phyloP scores from a whole-genome alignment of 2,113 vertebrate species.

The Podilymbus podiceps region DNA sequence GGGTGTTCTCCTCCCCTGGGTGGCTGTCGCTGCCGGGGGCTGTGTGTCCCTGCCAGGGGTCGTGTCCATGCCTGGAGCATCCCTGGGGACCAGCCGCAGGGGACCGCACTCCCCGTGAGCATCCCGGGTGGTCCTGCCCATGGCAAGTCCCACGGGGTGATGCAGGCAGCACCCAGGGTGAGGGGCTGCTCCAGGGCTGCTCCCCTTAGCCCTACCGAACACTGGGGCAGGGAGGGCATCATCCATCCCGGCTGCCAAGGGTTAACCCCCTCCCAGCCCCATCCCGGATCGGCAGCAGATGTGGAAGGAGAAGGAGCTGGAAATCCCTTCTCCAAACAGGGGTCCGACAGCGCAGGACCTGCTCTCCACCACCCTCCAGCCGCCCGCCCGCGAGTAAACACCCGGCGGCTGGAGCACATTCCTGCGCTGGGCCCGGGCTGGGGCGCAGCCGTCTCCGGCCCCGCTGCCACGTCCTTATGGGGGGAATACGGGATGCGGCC shows the following conservation, averaged over 20 bases:
- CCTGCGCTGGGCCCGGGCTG: background rate
- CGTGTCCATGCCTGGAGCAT: too few relatives aligned
- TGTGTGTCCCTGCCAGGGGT: too few relatives aligned
- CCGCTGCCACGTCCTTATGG: fast-evolving
- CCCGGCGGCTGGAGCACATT: background rate
- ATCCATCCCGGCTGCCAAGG: background rate
- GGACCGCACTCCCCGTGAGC: fast-evolving
- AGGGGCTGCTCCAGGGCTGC: background rate
- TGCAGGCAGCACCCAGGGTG: background rate
- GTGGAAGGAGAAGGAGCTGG: background rate
- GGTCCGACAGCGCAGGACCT: background rate
- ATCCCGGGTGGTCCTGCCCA: background rate
- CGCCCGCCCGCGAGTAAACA: background rate
- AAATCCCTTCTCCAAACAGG: background rate
- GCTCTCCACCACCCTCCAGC: background rate
- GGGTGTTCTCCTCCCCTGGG: background rate
- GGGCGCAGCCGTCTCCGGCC: background rate
- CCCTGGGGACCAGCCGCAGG: background rate
- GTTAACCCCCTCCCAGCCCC: background rate
- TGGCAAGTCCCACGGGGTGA: fast-evolving
- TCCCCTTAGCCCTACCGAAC: fast-evolving
- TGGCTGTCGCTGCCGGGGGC: background rate
- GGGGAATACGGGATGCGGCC: fast-evolving
- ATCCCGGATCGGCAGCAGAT: background rate
- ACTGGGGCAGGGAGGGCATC: background rate